These are phyloP conservation scores for Eospalax fontanierii DNA, from an alignment of 2,797 vertebrate genomes.

Conservation along the genomic window DNA sequence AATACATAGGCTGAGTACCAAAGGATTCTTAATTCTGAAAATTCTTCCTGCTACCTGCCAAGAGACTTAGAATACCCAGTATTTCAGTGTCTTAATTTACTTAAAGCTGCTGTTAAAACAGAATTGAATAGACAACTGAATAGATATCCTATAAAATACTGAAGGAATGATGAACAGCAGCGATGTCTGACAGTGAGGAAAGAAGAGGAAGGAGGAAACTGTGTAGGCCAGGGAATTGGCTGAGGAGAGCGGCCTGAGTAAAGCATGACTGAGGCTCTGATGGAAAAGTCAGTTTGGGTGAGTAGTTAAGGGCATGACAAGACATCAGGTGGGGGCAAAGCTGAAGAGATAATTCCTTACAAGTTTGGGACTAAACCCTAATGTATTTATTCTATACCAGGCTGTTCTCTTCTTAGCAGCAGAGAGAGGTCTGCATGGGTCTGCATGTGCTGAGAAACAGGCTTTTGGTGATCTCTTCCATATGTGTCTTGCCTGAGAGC, in stretches of 20 bases:
- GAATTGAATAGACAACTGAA: neutral
- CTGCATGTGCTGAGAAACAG: neutral
- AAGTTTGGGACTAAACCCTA: neutral
- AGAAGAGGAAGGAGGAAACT: neutral
- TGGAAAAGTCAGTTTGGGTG: neutral
- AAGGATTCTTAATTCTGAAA: neutral
- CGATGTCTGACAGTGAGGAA: neutral
- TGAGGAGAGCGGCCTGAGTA: too few relatives aligned
- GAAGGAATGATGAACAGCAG: neutral
- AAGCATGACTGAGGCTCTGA: neutral
- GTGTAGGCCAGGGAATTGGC: neutral
- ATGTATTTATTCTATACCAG: neutral
- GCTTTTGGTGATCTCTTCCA: neutral
- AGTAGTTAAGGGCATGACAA: neutral
- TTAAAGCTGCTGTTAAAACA: slow-evolving; percentile 28
- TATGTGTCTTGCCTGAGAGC: neutral
- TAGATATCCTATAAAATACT: neutral
- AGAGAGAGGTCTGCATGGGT: neutral
- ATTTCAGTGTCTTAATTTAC: neutral
- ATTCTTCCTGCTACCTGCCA: neutral
- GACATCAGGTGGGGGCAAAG: neutral
- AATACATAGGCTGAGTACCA: neutral
- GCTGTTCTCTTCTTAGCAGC: neutral
- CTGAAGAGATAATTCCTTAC: neutral
- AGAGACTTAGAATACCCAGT: neutral